Conservation (phyloP, 35 echinoderm and acorn worm genomes). For the Diadema setosum region DNA sequence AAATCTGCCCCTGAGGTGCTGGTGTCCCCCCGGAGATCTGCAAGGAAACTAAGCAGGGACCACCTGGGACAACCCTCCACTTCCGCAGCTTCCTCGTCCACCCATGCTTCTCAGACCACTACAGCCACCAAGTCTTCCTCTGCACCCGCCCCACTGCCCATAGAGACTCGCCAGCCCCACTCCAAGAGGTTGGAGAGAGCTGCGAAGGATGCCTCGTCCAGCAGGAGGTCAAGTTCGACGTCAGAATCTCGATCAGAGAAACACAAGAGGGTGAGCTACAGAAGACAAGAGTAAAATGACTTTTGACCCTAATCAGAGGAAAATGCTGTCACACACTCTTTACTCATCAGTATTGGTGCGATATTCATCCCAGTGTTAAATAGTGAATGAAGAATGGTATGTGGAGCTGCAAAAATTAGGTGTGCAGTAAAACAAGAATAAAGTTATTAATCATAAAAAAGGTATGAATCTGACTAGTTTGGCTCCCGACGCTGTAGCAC, state of each 20-base stretch:
- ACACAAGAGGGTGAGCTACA: constrained; percentile 1
- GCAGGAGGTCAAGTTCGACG: background rate
- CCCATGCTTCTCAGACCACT: background rate
- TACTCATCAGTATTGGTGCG: no score
- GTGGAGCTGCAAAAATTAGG: no score
- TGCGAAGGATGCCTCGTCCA: background rate
- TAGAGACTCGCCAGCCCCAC: background rate
- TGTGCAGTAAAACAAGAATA: no score
- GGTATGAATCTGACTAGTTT: no score
- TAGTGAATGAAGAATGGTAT: no score
- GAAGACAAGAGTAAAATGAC: background rate
- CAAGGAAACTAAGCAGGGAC: background rate
- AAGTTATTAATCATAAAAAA: no score
- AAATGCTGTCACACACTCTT: no score
- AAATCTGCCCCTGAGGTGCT: background rate
- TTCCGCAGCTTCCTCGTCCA: background rate
- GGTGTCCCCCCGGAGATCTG: background rate
- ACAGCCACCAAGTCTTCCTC: background rate
- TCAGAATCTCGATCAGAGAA: background rate
- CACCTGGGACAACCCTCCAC: background rate
- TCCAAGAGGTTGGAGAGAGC: background rate
- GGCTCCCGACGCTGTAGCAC: no score
- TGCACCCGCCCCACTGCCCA: background rate
- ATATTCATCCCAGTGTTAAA: no score
- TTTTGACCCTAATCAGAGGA: no score